phyloP scores from a whole-genome alignment of 2,888 invertebrate species.

The Oligia latruncula region DNA sequence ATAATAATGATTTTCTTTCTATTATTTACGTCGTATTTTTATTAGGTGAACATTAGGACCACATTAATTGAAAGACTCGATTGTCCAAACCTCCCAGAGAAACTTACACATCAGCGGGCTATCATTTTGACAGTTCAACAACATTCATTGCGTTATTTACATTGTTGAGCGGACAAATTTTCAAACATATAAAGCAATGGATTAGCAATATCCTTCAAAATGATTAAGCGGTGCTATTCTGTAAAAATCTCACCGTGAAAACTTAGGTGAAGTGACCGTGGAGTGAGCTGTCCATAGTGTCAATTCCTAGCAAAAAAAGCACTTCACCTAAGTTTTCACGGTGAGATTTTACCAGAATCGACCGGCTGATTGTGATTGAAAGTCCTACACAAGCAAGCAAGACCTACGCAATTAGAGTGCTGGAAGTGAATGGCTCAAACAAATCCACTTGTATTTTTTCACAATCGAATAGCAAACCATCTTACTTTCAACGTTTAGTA shows the following conservation, averaged over 20 bases:
- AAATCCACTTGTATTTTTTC: neutral
- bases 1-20: neutral
- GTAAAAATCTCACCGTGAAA: no score
- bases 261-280: no score
- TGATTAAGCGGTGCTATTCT: no score
- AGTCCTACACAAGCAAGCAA: neutral
- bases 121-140: neutral
- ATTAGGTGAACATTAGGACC: neutral
- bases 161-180: neutral
- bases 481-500: neutral
- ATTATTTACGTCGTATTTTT: neutral
- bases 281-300: no score
- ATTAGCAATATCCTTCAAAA: neutral
- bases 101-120: neutral
- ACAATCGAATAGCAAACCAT: neutral
- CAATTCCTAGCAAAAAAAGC: no score
- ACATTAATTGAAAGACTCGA: neutral
- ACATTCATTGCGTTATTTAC: neutral
- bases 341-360: no score
- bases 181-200: neutral
- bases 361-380: neutral
- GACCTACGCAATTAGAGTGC: neutral
- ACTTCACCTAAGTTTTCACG: no score
- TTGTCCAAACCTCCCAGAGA: neutral
- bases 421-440: neutral